Conservation (phyloP, 2,888 invertebrate genomes). For the Hirtodrosophila duncani region DNA sequence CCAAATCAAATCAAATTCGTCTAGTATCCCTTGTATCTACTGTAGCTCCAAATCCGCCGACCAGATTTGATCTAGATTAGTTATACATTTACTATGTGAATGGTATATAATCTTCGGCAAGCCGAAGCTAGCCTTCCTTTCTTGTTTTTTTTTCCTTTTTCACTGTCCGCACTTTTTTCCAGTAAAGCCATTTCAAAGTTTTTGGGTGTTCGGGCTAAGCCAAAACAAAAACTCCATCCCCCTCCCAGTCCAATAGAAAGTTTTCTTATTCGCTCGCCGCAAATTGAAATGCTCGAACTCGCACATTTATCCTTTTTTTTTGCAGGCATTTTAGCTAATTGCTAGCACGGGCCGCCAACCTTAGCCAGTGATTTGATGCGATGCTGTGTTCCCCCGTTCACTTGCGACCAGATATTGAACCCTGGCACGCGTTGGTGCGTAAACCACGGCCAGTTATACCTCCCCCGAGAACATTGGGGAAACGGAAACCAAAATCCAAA, state of each 20-base stretch:
- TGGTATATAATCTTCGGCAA: too few relatives aligned
- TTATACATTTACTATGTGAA: too few relatives aligned
- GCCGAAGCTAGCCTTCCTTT: conserved; percentile 1
- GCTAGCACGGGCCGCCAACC: conserved; percentile 55
- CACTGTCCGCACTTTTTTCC: conserved; percentile 41
- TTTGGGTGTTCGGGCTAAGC: conserved; percentile 17
- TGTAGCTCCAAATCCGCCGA: too few relatives aligned
- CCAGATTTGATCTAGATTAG: too few relatives aligned
- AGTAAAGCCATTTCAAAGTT: conserved; percentile 36
- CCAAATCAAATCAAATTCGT: too few relatives aligned
- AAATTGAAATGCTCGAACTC: conserved; percentile 58
- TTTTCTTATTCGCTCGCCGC: conserved; percentile 57
- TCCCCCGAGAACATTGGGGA: conserved; percentile 41
- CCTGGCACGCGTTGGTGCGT: conserved; percentile 64
- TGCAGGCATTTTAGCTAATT: conserved; percentile 60
- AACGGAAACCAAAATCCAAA: conserved; percentile 29
- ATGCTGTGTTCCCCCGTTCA: not conserved
- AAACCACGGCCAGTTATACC: conserved; percentile 60
- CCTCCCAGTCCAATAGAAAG: conserved; percentile 36
- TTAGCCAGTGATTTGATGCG: conserved; percentile 52
- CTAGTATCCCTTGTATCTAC: too few relatives aligned
- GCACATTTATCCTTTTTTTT: conserved; percentile 13
- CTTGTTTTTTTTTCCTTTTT: conserved; percentile 15
- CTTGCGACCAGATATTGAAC: too few relatives aligned
- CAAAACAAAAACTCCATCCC: not conserved